These are phyloP conservation scores for Drosophila sp. DNA, from an alignment of 1,140 invertebrate species.

Conservation along the genomic window DNA sequence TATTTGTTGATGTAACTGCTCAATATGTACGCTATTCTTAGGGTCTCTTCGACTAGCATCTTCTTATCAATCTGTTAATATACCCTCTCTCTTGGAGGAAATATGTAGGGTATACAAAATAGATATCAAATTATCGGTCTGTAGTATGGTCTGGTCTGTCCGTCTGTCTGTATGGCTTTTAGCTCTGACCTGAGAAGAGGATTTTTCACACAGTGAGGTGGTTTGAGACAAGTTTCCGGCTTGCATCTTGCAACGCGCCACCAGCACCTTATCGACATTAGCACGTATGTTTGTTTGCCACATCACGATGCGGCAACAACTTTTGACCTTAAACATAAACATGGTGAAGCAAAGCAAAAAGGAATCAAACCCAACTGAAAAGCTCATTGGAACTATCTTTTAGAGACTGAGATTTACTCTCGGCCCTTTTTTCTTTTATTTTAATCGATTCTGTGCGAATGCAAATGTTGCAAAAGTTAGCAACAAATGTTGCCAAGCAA, in stretches of 20 bases:
- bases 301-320: conserved; percentile 51
- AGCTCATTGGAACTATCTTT: conserved; percentile 12
- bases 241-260: conserved; percentile 19
- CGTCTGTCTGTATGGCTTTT: conserved; percentile 10
- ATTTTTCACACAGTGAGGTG: not conserved
- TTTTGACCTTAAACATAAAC: conserved; percentile 47
- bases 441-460: not conserved
- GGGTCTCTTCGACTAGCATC: too few species aligned
- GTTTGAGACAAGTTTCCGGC: conserved; percentile 46
- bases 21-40: too few species aligned
- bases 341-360: not conserved
- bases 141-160: not conserved
- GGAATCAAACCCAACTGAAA: not conserved
- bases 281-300: conserved; percentile 36
- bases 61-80: too few species aligned
- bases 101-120: not conserved
- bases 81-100: too few species aligned
- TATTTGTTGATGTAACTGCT: too few species aligned
- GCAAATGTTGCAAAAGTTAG: not conserved
- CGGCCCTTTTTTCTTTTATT: not conserved
- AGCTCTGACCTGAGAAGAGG: conserved; percentile 29
- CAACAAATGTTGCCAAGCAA: conserved; percentile 25
- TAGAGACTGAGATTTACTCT: not conserved
- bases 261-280: conserved; percentile 19
- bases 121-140: not conserved